These are phyloP conservation scores for Philereme vetulata DNA, from an alignment of 2,888 invertebrate species.

Conservation along the genomic window DNA sequence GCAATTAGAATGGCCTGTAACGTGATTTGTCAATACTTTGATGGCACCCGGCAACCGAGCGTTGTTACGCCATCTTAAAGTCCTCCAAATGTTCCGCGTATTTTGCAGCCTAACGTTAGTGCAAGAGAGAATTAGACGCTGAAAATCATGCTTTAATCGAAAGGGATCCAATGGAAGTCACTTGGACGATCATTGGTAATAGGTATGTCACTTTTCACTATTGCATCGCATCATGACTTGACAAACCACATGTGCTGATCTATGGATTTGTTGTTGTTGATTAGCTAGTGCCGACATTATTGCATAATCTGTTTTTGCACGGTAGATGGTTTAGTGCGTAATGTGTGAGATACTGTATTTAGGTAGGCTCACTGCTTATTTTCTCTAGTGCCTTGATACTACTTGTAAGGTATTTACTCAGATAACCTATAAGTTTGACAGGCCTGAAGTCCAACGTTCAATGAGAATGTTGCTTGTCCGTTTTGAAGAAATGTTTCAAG, in stretches of 20 bases:
- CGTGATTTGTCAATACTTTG: conserved; percentile 80
- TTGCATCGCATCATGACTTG: conserved; percentile 74
- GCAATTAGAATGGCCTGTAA: conserved; percentile 61
- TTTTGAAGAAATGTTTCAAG: conserved; percentile 61
- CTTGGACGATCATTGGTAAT: conserved; percentile 64
- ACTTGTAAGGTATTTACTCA: conserved; percentile 43
- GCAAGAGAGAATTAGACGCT: conserved; percentile 64
- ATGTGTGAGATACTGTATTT: conserved; percentile 41
- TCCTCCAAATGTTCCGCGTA: conserved; percentile 79
- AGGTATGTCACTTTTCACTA: conserved; percentile 77
- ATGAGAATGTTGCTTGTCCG: conserved; percentile 61
- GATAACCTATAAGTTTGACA: conserved; percentile 80
- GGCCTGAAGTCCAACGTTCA: conserved; percentile 75
- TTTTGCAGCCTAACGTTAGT: conserved; percentile 71
- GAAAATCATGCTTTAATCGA: conserved; percentile 69
- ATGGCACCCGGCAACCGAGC: conserved; percentile 82
- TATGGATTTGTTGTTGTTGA: conserved; percentile 76
- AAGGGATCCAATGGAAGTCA: conserved; percentile 63
- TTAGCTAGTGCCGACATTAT: conserved; percentile 62
- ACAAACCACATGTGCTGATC: conserved; percentile 82
- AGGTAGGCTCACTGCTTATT: conserved; percentile 40
- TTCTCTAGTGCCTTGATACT: conserved; percentile 43
- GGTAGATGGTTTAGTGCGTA: conserved; percentile 52
- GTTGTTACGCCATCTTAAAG: conserved; percentile 84
- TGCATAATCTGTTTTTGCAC: conserved; percentile 66